phyloP scores from a whole-genome alignment of 1,140 invertebrate species.

The Plectrocnemia conspersa region DNA sequence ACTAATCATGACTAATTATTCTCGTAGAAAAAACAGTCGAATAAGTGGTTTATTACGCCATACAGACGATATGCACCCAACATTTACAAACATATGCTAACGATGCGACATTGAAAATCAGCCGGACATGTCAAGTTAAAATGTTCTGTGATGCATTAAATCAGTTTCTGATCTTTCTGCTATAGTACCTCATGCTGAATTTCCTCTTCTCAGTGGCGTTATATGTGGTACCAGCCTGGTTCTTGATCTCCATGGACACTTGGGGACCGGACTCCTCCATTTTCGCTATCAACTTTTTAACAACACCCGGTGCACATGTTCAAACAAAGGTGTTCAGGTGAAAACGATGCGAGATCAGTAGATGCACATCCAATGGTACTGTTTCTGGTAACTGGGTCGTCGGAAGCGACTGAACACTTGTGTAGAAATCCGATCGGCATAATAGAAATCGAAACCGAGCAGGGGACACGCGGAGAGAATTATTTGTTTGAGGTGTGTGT shows the following conservation, averaged over 20 bases:
- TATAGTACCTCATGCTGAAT: constrained; percentile 27
- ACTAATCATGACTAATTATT: too few species aligned
- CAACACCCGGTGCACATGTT: too few species aligned
- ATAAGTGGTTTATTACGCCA: too few species aligned
- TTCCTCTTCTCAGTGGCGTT: constrained; percentile 24
- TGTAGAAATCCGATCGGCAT: constrained; percentile 5
- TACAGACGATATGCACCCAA: too few species aligned
- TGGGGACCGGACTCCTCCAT: constrained; percentile 30
- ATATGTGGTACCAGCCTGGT: constrained; percentile 22
- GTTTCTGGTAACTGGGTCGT: background rate
- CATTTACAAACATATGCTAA: too few species aligned
- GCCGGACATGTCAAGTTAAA: too few species aligned
- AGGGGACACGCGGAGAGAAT: too few species aligned
- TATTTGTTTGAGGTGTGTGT: too few species aligned
- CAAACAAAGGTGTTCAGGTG: background rate
- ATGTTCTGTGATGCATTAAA: too few species aligned
- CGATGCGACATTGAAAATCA: too few species aligned
- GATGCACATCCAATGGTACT: background rate
- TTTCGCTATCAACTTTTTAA: background rate
- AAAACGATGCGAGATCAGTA: background rate
- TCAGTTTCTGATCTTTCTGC: too few species aligned
- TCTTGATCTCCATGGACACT: constrained; percentile 31
- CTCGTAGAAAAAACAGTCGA: too few species aligned
- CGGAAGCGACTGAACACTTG: background rate
- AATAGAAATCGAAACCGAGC: background rate